Base-by-base conservation (phyloP, 2,797 vertebrate species). In the Nasua narica region DNA sequence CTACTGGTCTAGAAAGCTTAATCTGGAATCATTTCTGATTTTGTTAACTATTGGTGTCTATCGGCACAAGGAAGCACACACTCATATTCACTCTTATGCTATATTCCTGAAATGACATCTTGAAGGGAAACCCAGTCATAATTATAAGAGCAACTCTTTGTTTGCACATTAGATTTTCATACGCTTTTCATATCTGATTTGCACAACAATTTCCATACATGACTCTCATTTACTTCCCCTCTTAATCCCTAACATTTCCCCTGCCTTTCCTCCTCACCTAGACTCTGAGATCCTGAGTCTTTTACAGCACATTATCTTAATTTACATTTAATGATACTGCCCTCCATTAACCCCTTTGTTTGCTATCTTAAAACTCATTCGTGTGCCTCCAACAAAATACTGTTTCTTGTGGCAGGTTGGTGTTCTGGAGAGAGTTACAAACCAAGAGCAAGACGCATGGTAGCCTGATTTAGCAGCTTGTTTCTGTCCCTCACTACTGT, bases 141-240 rank as follows among this genome's bases (percentile, higher is more conserved):
- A 78, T n/a, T 78, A 23, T 50, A 81, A 58, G 40, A 92, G 35
- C 18, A 84, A 60, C 13, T 40, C 62, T 48, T 95, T 48, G 35
- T 79, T 72, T 95, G 62, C 5, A 9, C 62, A 65, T 94, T 52
- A 48, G 50, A 82, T 87, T 87, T 96, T 54, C 48, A 70, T 76
- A 74, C 40, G 25, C 32, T 93, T 87, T 95, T 83, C 79, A 78
- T 94, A 74, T 43, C 50, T 85, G 72, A 60, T 87, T 81, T 93
- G 6, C 69, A 69, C 60, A 56, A n/a, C 35, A 48, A 74, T 87
- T 91, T 94, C 46, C 79, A 46, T 92, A 25, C 29, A n/a, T 58
- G n/a, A 72, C 27, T 87, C 72, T 81, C 14, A n/a, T 79, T 92
- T n/a, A 85, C 25, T 58, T 94, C 23, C 60, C 23, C 60, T 46